Evolutionary conservation across 2,113 vertebrate species (phyloP).

Genomic region (Scomber colias): DNA sequence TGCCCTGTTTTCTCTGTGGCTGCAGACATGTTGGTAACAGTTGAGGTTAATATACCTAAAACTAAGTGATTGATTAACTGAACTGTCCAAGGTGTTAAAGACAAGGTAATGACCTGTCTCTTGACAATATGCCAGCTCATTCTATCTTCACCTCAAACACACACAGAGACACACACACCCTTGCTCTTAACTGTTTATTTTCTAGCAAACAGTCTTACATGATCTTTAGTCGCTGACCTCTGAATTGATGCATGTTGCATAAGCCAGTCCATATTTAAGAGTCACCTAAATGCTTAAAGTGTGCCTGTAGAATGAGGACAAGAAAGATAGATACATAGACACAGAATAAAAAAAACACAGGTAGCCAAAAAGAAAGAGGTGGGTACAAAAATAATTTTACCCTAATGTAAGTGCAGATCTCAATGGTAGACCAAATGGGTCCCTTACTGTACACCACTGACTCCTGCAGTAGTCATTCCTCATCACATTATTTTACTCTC

Average conservation of each 20-base stretch:
- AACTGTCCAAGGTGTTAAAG: neutral
- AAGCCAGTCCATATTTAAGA: neutral
- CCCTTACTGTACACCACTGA: no score
- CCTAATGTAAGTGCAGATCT: no score
- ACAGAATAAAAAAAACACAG: neutral
- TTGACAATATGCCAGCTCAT: conserved; percentile 1
- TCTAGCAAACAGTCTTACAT: no score
- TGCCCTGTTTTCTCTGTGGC: conserved; percentile 21
- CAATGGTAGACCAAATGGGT: no score
- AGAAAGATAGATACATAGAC: neutral
- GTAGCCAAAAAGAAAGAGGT: neutral
- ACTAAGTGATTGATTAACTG: conserved; percentile 37
- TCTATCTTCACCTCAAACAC: conserved; percentile 3
- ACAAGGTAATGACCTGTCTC: neutral
- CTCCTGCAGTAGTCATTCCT: neutral
- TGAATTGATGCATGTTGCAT: neutral
- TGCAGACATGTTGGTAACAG: conserved; percentile 24
- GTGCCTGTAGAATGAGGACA: neutral
- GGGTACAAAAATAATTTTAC: neutral
- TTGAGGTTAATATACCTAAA: conserved; percentile 13
- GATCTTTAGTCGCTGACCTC: neutral
- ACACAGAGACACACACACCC: neutral
- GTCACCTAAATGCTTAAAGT: neutral
- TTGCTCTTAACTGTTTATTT: neutral
- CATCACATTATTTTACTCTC: neutral